A percentile compares a stretch with the other conserved stretches of the same genome.
Conservation (phyloP, 1,140 invertebrate genomes). For the Hypothenemus hampei region DNA sequence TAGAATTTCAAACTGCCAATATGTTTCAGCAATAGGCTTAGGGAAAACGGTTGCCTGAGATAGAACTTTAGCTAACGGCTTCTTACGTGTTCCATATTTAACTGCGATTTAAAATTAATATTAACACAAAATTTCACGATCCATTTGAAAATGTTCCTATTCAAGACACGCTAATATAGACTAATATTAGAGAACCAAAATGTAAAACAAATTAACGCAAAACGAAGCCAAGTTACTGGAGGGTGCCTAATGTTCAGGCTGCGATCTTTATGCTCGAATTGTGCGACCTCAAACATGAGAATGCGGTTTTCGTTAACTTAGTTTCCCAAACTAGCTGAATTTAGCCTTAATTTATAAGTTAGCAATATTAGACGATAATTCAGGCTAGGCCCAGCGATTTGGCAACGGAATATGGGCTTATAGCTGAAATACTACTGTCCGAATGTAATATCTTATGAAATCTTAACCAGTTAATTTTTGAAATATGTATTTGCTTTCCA, state of each 20-base stretch:
- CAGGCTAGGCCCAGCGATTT: constrained; percentile 2
- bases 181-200: constrained; percentile 6
- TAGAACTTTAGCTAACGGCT: too few relatives aligned
- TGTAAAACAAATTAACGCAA: constrained; percentile 16
- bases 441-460: too few relatives aligned
- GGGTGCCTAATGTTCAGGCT: constrained; percentile 3
- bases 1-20: too few relatives aligned
- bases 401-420: constrained; percentile 1
- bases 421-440: too few relatives aligned
- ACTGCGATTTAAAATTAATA: too few relatives aligned
- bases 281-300: constrained; percentile 10
- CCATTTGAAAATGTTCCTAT: too few relatives aligned
- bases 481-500: too few relatives aligned
- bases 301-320: constrained; percentile 16
- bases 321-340: constrained; percentile 11
- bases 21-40: too few relatives aligned
- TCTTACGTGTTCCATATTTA: too few relatives aligned
- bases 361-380: constrained; percentile 2
- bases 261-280: constrained; percentile 13
- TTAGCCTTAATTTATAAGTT: constrained; percentile 12
- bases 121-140: too few relatives aligned
- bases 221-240: constrained; percentile 4
- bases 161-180: neutral
- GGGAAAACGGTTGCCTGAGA: too few relatives aligned
- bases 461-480: too few relatives aligned